These are phyloP conservation scores for Cerceris rybyensis DNA, from an alignment of 2,888 invertebrate genomes.

Conservation along the genomic window DNA sequence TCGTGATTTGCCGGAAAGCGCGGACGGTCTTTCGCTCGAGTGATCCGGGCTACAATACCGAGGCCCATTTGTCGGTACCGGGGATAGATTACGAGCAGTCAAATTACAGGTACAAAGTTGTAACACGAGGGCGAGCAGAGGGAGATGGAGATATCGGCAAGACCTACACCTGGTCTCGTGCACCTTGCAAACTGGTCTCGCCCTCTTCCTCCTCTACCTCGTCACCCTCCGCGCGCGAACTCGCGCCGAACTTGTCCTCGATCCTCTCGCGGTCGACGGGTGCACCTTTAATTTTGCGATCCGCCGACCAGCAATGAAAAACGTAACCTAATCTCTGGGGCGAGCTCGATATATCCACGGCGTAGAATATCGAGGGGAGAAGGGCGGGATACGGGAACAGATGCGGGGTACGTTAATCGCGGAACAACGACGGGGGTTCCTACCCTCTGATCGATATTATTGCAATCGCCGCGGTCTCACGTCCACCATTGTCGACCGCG, in stretches of 20 bases:
- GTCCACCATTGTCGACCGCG: constrained; percentile 38
- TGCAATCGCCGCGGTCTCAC: constrained; percentile 46
- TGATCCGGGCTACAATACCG: constrained; percentile 47
- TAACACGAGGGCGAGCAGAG: constrained; percentile 58
- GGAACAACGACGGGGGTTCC: constrained; percentile 44
- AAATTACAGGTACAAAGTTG: constrained; percentile 66
- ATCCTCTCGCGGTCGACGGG: constrained; percentile 31
- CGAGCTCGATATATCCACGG: not conserved
- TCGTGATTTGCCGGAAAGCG: constrained; percentile 11
- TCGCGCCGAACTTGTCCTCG: constrained; percentile 38
- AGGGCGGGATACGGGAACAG: constrained; percentile 67
- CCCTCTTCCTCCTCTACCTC: constrained; percentile 26
- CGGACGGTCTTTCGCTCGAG: constrained; percentile 23
- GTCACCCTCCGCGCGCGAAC: not conserved
- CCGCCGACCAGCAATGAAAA: constrained; percentile 42
- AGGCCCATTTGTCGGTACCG: constrained; percentile 30
- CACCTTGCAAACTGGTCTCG: constrained; percentile 73
- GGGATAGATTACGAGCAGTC: constrained; percentile 60
- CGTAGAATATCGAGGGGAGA: constrained; percentile 32
- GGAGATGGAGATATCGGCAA: constrained; percentile 61
- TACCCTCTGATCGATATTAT: constrained; percentile 66
- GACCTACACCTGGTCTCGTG: constrained; percentile 70
- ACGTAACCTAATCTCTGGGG: constrained; percentile 25
- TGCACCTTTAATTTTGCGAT: constrained; percentile 57
- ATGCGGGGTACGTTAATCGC: constrained; percentile 75